phyloP scores from a whole-genome alignment of 2,888 invertebrate species.

The Beris morrisii region DNA sequence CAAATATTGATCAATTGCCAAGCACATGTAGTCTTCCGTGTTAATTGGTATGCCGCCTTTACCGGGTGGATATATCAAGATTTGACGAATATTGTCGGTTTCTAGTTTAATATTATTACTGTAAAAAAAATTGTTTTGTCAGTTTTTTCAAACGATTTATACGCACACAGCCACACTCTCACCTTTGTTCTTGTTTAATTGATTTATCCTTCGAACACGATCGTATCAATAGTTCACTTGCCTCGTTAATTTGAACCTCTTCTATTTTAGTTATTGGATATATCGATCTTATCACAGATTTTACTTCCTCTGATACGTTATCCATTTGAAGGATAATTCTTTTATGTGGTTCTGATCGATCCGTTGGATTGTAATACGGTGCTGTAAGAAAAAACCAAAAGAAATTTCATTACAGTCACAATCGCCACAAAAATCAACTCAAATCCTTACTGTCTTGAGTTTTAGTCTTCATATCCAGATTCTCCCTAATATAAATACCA shows the following conservation, averaged over 20 bases:
- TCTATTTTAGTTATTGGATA: constrained; percentile 64
- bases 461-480: constrained; percentile 65
- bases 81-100: constrained; percentile 62
- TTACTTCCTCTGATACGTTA: constrained; percentile 66
- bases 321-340: constrained; percentile 78
- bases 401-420: constrained; percentile 1
- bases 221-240: constrained; percentile 78
- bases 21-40: constrained; percentile 89
- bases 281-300: constrained; percentile 65
- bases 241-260: constrained; percentile 74
- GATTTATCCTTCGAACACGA: constrained; percentile 57
- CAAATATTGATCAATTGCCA: constrained; percentile 90
- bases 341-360: constrained; percentile 68
- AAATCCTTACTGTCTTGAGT: constrained; percentile 18
- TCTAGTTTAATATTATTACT: constrained; percentile 47
- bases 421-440: not conserved
- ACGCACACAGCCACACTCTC: not conserved
- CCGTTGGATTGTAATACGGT: constrained; percentile 64
- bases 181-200: constrained; percentile 19
- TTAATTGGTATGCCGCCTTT: constrained; percentile 88
- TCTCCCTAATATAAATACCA: constrained; percentile 69
- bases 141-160: too few relatives aligned
- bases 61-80: constrained; percentile 83
- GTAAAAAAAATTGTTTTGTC: not conserved
- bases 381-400: constrained; percentile 48